phyloP scores from a whole-genome alignment of 2,797 vertebrate species.

The Cynodonichthys magdalenae region DNA sequence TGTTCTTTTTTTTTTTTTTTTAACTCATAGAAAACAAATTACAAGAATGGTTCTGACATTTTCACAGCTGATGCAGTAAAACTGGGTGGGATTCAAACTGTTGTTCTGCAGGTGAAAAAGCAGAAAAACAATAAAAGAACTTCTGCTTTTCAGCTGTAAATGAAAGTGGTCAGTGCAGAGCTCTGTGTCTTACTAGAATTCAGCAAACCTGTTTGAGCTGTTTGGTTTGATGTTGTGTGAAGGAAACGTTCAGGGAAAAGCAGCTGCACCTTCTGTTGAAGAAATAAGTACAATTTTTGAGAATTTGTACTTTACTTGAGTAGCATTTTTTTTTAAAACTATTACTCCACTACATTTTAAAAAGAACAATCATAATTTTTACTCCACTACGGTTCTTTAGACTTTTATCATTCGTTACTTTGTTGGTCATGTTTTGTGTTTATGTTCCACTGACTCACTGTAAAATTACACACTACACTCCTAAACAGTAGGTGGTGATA shows the following conservation, averaged over 20 bases:
- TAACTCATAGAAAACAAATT: not conserved
- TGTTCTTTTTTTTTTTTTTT: conserved; percentile 26
- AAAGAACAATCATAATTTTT: no score
- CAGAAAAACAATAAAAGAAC: not conserved
- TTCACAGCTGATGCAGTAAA: not conserved
- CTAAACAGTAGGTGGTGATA: no score
- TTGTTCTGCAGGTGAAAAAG: not conserved
- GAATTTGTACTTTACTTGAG: no score
- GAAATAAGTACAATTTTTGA: no score
- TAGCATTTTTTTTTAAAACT: no score
- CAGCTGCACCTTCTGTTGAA: not conserved
- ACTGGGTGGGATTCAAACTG: not conserved
- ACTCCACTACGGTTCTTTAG: no score
- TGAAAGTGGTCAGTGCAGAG: not conserved
- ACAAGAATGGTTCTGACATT: not conserved
- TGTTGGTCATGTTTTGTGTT: no score
- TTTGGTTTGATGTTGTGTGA: conserved; percentile 4
- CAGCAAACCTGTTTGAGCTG: conserved; percentile 40
- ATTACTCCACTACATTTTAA: no score
- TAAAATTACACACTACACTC: no score
- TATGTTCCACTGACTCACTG: no score
- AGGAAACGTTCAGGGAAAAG: not conserved
- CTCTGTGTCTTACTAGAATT: not conserved
- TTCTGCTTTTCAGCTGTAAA: conserved; percentile 17
- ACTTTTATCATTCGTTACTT: no score